A percentile compares a stretch with the other conserved stretches of the same genome.
phyloP scores from a whole-genome alignment of 2,113 vertebrate species.

The Empidonax traillii region DNA sequence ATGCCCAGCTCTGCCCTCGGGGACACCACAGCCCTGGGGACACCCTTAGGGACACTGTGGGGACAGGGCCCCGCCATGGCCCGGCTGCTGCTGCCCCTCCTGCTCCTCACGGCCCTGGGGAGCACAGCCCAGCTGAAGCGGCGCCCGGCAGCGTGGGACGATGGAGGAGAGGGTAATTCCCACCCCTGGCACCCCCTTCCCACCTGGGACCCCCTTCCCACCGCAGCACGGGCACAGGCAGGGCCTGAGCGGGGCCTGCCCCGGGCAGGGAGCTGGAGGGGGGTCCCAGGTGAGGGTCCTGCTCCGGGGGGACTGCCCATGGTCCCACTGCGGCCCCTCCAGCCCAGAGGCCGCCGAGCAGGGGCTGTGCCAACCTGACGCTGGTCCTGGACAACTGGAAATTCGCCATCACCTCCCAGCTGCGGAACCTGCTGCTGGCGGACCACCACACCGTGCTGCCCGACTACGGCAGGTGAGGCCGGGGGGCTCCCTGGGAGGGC shows the following conservation, averaged over 20 bases:
- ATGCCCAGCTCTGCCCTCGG: background rate
- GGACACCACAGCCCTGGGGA: background rate
- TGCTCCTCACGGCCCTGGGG: slow-evolving; percentile 57
- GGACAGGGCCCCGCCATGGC: background rate
- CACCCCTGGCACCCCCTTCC: background rate
- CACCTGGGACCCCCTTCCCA: background rate
- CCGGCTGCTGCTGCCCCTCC: background rate
- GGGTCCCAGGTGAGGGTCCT: background rate
- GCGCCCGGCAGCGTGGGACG: slow-evolving; percentile 59
- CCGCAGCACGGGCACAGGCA: fast-evolving
- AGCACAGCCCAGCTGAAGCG: slow-evolving; percentile 58
- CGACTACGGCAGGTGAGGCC: slow-evolving; percentile 81
- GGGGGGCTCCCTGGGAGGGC: no score
- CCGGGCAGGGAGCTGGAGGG: background rate
- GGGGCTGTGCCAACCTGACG: slow-evolving; percentile 83
- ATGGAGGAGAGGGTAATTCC: slow-evolving; percentile 61
- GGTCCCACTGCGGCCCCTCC: background rate
- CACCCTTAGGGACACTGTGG: background rate
- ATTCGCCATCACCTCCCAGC: slow-evolving; percentile 85
- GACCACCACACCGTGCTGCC: slow-evolving; percentile 86
- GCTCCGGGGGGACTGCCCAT: background rate
- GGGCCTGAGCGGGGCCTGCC: background rate
- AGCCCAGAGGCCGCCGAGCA: slow-evolving; percentile 65
- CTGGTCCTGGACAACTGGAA: slow-evolving; percentile 88
- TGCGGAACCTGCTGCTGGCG: slow-evolving; percentile 83